Base-by-base conservation (phyloP, 2,888 invertebrate species). In the Galerucella nymphaeae region DNA sequence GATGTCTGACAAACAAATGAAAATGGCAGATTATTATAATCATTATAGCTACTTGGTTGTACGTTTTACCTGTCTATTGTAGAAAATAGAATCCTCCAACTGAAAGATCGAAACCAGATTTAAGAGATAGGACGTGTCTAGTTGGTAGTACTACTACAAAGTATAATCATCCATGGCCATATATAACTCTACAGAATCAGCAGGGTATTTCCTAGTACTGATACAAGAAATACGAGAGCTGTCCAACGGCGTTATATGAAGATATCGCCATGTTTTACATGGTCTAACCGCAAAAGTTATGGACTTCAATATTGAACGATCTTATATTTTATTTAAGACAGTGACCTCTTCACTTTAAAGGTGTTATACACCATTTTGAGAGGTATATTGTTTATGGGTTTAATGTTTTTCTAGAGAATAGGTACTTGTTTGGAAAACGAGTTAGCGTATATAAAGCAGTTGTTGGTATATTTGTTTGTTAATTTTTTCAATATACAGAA, bases 151-250 rank as follows among this genome's bases (percentile, higher is more conserved):
- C 80, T 84, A 84, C 81, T 84, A 84, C 84, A 83, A 84, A 83
- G 81, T 83, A 84, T 83, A 84, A 81, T 79, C 81, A 76, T 79
- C 82, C 83, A 82, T 81, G 82, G 84, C 83, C 80, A 85, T 85
- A 85, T 86, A 86, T 86, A 85, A 86, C 85, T 84, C 85, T 75
- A 80, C 79, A 72, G 78, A 83, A 76, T 85, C 85, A 85, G 85
- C 86, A 85, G 86, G 86, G 85, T 85, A 85, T 85, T 85, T 86
- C 86, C 84, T 82, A 83, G 84, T 85, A 85, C 84, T 83, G 85
- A 85, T 85, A 84, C 84, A 85, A 86, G 85, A 86, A 85, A 84
- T 86, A 86, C 86, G 86, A 85, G 85, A 84, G 82, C 84, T 84
- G 85, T 85, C 84, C 81, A 75, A 82, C 78, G 77, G 83, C 83